phyloP scores from a whole-genome alignment of 2,888 invertebrate species.

The Orchestes rusci region DNA sequence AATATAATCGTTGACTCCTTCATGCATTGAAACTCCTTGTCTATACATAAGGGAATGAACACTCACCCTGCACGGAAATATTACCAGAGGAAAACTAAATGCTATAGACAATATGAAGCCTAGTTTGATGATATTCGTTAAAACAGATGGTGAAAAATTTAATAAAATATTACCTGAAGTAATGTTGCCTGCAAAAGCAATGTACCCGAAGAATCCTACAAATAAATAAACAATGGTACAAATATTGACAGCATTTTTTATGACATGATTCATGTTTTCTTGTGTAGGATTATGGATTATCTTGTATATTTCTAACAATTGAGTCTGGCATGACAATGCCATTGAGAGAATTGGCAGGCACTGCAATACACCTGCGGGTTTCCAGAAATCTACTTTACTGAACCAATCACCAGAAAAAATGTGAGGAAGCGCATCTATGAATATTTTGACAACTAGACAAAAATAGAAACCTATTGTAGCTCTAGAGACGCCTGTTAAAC shows the following conservation, averaged over 20 bases:
- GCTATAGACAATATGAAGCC: constrained; percentile 93
- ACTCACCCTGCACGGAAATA: constrained; percentile 93
- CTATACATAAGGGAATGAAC: constrained; percentile 84
- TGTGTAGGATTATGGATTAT: constrained; percentile 79
- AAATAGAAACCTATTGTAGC: constrained; percentile 89
- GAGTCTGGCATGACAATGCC: constrained; percentile 95
- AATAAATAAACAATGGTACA: constrained; percentile 86
- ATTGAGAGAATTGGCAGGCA: constrained; percentile 95
- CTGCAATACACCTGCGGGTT: constrained; percentile 77
- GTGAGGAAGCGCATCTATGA: constrained; percentile 65
- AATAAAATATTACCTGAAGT: constrained; percentile 87
- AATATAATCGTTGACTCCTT: constrained; percentile 60
- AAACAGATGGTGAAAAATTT: constrained; percentile 72
- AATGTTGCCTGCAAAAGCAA: constrained; percentile 73
- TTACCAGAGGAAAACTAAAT: constrained; percentile 92
- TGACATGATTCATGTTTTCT: constrained; percentile 82
- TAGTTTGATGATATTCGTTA: constrained; percentile 85
- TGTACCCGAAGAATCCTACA: constrained; percentile 82
- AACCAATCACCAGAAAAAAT: constrained; percentile 67
- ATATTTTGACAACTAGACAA: constrained; percentile 79
- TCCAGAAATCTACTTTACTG: constrained; percentile 68
- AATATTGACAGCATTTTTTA: constrained; percentile 83
- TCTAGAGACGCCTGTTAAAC: constrained; percentile 77
- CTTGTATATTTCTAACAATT: constrained; percentile 89
- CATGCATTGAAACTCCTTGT: constrained; percentile 61